Base-by-base conservation (phyloP, 2,113 vertebrate species). In the Nettapus auritus region DNA sequence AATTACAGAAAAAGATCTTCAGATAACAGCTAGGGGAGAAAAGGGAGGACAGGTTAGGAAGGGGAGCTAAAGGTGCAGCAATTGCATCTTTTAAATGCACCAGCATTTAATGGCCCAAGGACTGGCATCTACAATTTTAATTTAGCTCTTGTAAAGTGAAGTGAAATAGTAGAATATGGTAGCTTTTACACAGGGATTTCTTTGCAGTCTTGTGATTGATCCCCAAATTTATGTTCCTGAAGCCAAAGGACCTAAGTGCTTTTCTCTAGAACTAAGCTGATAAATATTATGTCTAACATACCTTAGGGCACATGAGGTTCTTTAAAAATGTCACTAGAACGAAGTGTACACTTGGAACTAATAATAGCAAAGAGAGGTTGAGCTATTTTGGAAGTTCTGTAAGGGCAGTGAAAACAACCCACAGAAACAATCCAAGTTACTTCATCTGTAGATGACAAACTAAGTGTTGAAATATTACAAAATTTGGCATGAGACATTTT, bases 201-300 rank as follows among this genome's bases (percentile, higher is more conserved):
- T 88, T 90, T 93, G 73, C 67, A 66, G 63, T 82, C 93, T 84
- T 73, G 42, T 95, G 91, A 96, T 28, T 46, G 34, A 97, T 97
- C 64, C 95, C n/a, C 53, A 87, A n/a, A 79, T 31, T 97, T 80
- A 22, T 25, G 83, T 97, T 93, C 88, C 94, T 86, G 96, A 97
- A 97, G 81, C 77, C 64, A 95, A 71, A 73, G 88, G 73, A 86
- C 16, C 50, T 81, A 87, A 94, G 56, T 87, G 59, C 17, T 97
- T 96, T 94, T 84, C 68, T 95, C 71, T 85, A 74, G 52, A 96
- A 83, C 42, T 94, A n/a, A 94, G 44, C 69, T 97, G 92, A 97
- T 90, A 96, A 94, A 96, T 96, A 96, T 92, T 95, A 89, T 94
- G 50, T 90, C 62, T 81, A 94, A 91, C 74, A 94, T 81, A 88